These are phyloP conservation scores for Cepaea nemoralis DNA, from an alignment of 1,140 invertebrate genomes.

Conservation along the genomic window DNA sequence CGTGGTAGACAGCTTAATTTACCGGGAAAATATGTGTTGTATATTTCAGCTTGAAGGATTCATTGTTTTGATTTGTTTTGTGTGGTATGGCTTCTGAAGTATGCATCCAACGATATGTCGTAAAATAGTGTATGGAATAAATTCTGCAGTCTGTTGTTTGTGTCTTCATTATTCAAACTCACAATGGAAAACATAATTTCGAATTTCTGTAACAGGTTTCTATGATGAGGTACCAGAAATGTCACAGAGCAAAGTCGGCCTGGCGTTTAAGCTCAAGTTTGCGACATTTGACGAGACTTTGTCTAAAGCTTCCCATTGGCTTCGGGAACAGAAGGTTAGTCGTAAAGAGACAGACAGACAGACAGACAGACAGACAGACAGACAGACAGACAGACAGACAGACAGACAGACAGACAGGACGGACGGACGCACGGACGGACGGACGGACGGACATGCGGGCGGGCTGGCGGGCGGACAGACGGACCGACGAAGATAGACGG, in stretches of 20 bases:
- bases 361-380: conserved; percentile 32
- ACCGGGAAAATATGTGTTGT: too few species aligned
- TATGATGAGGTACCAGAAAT: conserved; percentile 9
- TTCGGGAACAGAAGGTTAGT: background rate
- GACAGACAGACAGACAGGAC: conserved; percentile 30
- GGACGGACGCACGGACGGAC: conserved; percentile 20
- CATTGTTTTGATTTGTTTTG: too few species aligned
- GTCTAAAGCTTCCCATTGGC: background rate
- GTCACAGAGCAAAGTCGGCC: background rate
- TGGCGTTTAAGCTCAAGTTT: background rate
- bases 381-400: conserved; percentile 30
- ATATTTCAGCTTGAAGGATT: too few species aligned
- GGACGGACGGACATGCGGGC: too few species aligned
- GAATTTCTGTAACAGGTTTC: too few species aligned
- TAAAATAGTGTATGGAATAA: too few species aligned
- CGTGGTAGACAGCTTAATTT: too few species aligned
- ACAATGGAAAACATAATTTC: too few species aligned
- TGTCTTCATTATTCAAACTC: too few species aligned
- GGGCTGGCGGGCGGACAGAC: background rate
- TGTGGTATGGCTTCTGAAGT: too few species aligned
- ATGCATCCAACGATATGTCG: too few species aligned
- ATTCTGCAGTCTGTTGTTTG: too few species aligned
- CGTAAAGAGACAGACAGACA: conserved; percentile 18
- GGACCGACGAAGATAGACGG: background rate
- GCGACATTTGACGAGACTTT: background rate